phyloP scores from a whole-genome alignment of 1,140 invertebrate genomes.

The Hyposmocoma kahamanoa region DNA sequence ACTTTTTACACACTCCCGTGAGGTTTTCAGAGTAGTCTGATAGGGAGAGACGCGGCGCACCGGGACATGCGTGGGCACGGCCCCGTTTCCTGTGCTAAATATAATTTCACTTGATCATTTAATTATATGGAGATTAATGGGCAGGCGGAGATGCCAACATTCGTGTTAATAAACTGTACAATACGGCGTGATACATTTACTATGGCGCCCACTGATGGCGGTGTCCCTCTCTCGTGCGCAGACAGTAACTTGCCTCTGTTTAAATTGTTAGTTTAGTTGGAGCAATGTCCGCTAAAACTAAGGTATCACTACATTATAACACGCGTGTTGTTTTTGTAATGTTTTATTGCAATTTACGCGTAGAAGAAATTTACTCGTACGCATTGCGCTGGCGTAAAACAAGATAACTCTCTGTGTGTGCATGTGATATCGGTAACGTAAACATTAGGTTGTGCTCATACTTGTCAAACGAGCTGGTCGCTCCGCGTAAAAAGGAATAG shows the following conservation, averaged over 20 bases:
- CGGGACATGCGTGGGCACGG: conserved; percentile 43
- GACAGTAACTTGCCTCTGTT: too few relatives aligned
- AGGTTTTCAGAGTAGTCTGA: conserved; percentile 22
- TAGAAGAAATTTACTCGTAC: too few relatives aligned
- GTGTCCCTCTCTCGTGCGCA: not conserved
- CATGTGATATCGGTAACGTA: not conserved
- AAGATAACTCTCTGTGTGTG: too few relatives aligned
- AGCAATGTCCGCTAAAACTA: too few relatives aligned
- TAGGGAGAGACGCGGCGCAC: conserved; percentile 31
- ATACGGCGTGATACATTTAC: conserved; percentile 49
- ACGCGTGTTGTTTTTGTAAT: too few relatives aligned
- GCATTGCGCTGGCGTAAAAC: too few relatives aligned
- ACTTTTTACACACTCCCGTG: conserved; percentile 1
- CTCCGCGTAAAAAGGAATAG: conserved; percentile 10
- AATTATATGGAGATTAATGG: conserved; percentile 71
- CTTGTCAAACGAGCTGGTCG: conserved; percentile 10
- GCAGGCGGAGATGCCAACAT: conserved; percentile 56
- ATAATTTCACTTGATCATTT: conserved; percentile 71
- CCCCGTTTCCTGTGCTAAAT: conserved; percentile 66
- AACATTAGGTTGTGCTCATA: not conserved
- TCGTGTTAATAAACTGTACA: conserved; percentile 58
- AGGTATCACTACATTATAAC: too few relatives aligned
- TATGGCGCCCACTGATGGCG: conserved; percentile 20
- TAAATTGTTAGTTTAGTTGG: not conserved
- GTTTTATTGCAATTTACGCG: too few relatives aligned